A percentile compares a stretch with the other conserved stretches of the same genome.
These are phyloP conservation scores for Archegozetes longisetosus DNA, from an alignment of 1,140 invertebrate species.

Conservation along the genomic window DNA sequence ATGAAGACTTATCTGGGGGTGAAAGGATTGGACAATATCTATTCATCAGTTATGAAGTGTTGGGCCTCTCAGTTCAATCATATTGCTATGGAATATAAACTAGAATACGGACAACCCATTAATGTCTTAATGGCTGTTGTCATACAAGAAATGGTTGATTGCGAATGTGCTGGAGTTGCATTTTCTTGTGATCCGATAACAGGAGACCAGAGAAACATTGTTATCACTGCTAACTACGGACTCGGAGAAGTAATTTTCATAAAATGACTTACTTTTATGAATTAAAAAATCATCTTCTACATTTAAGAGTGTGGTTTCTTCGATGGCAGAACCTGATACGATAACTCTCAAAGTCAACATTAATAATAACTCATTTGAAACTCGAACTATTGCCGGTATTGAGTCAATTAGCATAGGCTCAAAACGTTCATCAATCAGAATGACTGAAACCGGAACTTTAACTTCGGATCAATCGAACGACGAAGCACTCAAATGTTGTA, in stretches of 20 bases:
- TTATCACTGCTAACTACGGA: constrained; percentile 64
- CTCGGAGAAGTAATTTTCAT: constrained; percentile 55
- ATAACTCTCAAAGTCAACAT: neutral
- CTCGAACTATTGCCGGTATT: neutral
- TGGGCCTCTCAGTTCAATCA: constrained; percentile 61
- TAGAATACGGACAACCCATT: constrained; percentile 45
- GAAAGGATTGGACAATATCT: constrained; percentile 28
- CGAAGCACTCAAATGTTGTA: neutral
- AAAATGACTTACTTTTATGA: constrained; percentile 19
- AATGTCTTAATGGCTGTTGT: constrained; percentile 54
- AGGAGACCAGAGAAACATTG: constrained; percentile 44
- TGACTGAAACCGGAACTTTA: neutral
- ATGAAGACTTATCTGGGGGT: constrained; percentile 57
- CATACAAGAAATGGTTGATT: constrained; percentile 53
- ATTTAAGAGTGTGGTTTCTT: neutral
- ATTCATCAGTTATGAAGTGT: constrained; percentile 44
- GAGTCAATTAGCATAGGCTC: neutral
- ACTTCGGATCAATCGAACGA: neutral
- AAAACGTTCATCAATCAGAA: neutral
- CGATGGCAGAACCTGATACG: neutral
- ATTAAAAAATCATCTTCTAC: neutral
- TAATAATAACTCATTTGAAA: neutral
- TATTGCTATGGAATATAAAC: constrained; percentile 53
- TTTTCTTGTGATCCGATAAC: constrained; percentile 57
- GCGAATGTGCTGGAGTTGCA: constrained; percentile 56